Base-by-base conservation (phyloP, 2,113 vertebrate species). In the Ibidorhyncha struthersii region DNA sequence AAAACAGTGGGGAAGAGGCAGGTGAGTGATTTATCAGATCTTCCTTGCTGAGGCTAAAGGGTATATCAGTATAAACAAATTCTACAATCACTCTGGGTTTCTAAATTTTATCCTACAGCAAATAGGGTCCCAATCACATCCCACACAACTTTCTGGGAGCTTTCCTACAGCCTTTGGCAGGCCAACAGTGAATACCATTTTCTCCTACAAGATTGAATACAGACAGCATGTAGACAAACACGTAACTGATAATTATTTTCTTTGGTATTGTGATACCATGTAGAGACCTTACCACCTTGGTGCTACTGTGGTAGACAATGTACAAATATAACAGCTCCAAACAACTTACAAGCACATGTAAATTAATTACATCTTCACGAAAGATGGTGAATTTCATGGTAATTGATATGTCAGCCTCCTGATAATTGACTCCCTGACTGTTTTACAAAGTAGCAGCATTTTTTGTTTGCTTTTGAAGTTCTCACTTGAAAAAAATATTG, bases 391-490 rank as follows among this genome's bases (percentile, higher is more conserved):
- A 84, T 84, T 74, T 84, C 73, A 26, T 65, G 30, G 65, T 94
- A 91, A 93, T 94, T 96, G 94, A 71, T 86, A 89, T 59, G 56
- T 74, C 77, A 91, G 65, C 18, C 59, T 91, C 72, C 47, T 89
- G 19, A n/a, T 89, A 94, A 94, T 84, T 91, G 89, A 89, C 38
- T 94, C 53, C 36, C 41, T 62, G 49, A 63, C 59, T 36, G 3
- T 56, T 85, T 88, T 83, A 84, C 78, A 82, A 89, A 91, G 78
- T 32, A 87, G 47, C 61, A 82, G 59, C n/a, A 40, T 52, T 66
- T 93, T 90, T 90, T 84, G 45, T 89, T 85, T 82, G 86, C 50
- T 84, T 96, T 82, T 95, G 86, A 93, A 96, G 59, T 86, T 45
- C 82, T 78, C 61, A 38, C 62, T 95, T 78, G 72, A 86, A 93